Conservation (phyloP, 2,113 vertebrate species). For the Oenanthe oenanthe region DNA sequence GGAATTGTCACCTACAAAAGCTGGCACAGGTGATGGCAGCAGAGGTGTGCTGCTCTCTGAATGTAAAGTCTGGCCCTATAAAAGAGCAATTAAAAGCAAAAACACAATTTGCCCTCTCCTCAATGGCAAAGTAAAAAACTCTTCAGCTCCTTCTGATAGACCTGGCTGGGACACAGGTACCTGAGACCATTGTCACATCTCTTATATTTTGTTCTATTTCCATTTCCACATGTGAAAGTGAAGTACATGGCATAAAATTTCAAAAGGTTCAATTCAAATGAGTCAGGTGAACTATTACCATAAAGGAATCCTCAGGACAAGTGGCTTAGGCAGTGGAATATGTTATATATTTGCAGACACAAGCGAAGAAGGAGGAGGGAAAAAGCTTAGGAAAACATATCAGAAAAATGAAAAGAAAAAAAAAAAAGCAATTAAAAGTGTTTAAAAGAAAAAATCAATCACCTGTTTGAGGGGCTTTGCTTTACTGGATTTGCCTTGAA, state of each 20-base stretch:
- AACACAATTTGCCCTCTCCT: not conserved
- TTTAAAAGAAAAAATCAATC: conserved; percentile 54
- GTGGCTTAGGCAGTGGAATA: not conserved
- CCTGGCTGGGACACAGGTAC: not conserved
- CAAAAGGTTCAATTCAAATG: not conserved
- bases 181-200: not conserved
- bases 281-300: not conserved
- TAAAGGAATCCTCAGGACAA: not conserved
- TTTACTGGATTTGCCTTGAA: conserved; percentile 33
- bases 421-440: not conserved
- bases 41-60: not conserved
- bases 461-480: conserved; percentile 66
- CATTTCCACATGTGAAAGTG: not conserved
- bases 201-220: not conserved
- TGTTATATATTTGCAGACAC: not conserved
- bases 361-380: not conserved
- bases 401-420: not conserved
- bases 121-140: not conserved
- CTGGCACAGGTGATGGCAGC: not conserved
- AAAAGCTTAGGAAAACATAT: not conserved
- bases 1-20: not conserved
- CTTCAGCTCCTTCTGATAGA: not conserved
- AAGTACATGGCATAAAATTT: not conserved
- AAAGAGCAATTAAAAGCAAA: not conserved
- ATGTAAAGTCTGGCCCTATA: not conserved